These are phyloP conservation scores for Hylia prasina DNA, from an alignment of 2,113 vertebrate species.

Conservation along the genomic window DNA sequence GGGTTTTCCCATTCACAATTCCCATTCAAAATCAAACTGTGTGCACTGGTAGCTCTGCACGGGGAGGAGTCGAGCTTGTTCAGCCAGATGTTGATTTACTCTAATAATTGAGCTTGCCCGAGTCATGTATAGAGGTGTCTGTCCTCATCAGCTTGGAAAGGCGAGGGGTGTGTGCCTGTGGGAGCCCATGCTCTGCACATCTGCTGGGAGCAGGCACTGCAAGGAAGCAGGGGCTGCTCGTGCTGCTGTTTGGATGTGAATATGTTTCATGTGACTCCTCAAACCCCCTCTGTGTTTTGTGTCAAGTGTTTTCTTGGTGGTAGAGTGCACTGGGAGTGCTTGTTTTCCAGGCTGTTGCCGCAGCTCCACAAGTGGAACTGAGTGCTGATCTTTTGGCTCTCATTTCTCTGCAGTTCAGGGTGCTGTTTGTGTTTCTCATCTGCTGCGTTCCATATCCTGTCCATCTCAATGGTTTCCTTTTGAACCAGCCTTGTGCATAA, in stretches of 20 bases:
- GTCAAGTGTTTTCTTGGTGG: background rate
- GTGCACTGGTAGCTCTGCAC: background rate
- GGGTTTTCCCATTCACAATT: background rate
- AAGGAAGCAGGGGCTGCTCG: background rate
- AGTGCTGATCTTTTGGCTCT: background rate
- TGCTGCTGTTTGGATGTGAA: background rate
- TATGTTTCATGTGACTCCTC: background rate
- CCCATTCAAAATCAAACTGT: background rate
- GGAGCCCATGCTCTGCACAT: background rate
- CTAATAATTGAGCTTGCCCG: background rate
- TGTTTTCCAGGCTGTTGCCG: background rate
- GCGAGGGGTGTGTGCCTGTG: background rate
- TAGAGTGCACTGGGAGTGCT: background rate
- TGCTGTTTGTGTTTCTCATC: background rate
- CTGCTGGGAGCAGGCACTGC: background rate
- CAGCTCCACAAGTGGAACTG: background rate
- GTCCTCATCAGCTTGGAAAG: background rate
- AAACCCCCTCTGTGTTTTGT: background rate
- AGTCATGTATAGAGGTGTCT: background rate
- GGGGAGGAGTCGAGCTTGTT: background rate
- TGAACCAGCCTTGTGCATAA: background rate
- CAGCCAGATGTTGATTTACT: background rate
- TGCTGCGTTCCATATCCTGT: background rate
- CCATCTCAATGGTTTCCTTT: constrained; percentile 10
- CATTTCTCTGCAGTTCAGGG: background rate